These are phyloP conservation scores for Halictus rubicundus DNA, from an alignment of 1,140 invertebrate genomes.

Conservation along the genomic window DNA sequence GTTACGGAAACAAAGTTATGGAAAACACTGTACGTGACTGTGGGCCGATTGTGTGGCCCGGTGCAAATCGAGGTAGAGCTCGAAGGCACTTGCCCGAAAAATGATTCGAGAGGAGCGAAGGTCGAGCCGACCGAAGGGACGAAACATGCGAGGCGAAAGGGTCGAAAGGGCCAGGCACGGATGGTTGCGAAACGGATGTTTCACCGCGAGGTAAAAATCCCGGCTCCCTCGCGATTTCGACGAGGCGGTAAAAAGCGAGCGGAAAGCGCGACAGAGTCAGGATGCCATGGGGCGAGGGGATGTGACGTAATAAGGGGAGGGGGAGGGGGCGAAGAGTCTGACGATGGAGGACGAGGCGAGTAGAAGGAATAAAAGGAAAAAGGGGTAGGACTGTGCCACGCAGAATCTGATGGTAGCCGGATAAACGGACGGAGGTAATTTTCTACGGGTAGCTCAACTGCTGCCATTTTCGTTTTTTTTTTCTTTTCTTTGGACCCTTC, in stretches of 20 bases:
- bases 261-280: conserved; percentile 6
- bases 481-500: background rate
- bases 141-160: background rate
- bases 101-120: no score
- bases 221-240: background rate
- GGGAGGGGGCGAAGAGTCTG: background rate
- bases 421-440: conserved; percentile 51
- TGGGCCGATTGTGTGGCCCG: no score
- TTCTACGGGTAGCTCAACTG: conserved; percentile 50
- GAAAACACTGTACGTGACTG: no score
- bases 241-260: conserved; percentile 15
- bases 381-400: conserved; percentile 23
- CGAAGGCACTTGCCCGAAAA: no score
- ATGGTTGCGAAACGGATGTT: background rate
- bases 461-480: conserved; percentile 25
- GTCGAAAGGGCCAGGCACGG: background rate
- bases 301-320: conserved; percentile 9
- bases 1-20: no score
- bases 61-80: no score
- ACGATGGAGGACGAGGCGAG: background rate
- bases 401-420: conserved; percentile 38
- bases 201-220: conserved; percentile 2
- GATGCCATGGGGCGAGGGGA: background rate
- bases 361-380: background rate
- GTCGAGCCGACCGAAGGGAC: background rate